Conservation (phyloP, 2,888 invertebrate genomes). For the Podabrus alpinus region DNA sequence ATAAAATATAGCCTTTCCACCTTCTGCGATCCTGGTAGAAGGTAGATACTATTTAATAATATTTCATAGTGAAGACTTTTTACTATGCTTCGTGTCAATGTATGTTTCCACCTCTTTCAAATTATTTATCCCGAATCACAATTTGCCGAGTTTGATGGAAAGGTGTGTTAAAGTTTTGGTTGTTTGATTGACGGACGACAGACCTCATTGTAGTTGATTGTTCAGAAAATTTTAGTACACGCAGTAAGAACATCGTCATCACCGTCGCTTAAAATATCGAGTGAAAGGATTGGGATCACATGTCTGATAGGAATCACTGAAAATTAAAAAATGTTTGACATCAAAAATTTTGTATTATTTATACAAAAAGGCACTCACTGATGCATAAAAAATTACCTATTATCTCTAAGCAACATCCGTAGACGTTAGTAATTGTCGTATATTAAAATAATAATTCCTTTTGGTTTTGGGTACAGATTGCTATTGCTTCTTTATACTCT, state of each 20-base stretch:
- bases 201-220: neutral
- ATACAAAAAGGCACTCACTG: too few relatives aligned
- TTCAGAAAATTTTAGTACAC: too few relatives aligned
- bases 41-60: neutral
- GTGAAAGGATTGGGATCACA: neutral
- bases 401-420: too few relatives aligned
- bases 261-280: neutral
- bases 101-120: neutral
- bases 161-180: neutral
- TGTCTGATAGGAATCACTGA: neutral
- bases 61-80: neutral
- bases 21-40: neutral
- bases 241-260: neutral
- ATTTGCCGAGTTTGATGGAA: neutral
- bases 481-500: neutral
- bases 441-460: too few relatives aligned
- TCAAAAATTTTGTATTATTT: too few relatives aligned
- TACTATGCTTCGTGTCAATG: neutral
- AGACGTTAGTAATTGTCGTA: too few relatives aligned
- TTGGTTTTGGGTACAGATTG: too few relatives aligned
- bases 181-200: neutral
- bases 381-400: too few relatives aligned
- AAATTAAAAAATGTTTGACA: neutral
- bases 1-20: too few relatives aligned
- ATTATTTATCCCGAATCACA: neutral